Conservation (phyloP, 2,888 invertebrate species). For the Toxonevra muliebris region DNA sequence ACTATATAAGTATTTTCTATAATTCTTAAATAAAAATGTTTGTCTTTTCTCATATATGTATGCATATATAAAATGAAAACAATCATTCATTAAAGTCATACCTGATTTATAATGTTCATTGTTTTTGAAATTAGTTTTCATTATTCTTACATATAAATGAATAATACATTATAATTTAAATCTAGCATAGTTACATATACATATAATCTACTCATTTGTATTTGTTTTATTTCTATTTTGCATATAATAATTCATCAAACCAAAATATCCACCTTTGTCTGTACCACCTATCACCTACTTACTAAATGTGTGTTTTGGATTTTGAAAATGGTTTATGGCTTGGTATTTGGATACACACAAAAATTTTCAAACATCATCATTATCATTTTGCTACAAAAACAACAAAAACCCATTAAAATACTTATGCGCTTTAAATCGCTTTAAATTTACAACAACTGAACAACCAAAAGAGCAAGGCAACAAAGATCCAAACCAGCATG, state of each 20-base stretch:
- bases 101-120: background rate
- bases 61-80: no score
- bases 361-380: conserved; percentile 15
- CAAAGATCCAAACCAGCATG: conserved; percentile 66
- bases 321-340: conserved; percentile 32
- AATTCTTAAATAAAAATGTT: no score
- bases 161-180: no score
- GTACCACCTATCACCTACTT: conserved; percentile 1
- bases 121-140: background rate
- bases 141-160: background rate
- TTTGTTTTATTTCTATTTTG: conserved; percentile 44
- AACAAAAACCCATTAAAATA: background rate
- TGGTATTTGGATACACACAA: conserved; percentile 41
- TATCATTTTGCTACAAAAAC: conserved; percentile 2
- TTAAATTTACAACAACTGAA: background rate
- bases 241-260: conserved; percentile 36
- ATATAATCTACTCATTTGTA: conserved; percentile 15
- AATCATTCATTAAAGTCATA: no score
- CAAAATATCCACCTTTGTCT: background rate
- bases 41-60: no score
- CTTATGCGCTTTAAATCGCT: conserved; percentile 10
- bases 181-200: background rate
- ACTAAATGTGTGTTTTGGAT: conserved; percentile 24
- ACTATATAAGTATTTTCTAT: no score
- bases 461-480: conserved; percentile 73